phyloP scores from a whole-genome alignment of 2,113 vertebrate species.

The Cebus imitator region DNA sequence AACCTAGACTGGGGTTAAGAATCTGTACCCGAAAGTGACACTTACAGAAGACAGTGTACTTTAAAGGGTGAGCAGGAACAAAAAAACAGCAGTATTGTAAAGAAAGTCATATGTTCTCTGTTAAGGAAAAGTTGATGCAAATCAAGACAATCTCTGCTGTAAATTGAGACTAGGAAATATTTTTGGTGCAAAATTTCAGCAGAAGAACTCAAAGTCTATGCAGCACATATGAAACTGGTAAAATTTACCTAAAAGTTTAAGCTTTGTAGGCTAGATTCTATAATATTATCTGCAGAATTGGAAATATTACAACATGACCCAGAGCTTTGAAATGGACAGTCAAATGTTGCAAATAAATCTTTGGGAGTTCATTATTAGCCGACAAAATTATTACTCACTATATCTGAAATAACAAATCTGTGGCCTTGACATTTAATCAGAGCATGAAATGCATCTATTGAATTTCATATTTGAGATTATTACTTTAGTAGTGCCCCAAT shows the following conservation, averaged over 20 bases:
- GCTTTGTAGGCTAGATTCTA: background rate
- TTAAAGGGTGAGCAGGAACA: background rate
- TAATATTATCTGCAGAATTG: background rate
- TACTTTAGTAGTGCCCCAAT: conserved; percentile 49
- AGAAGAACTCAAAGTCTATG: background rate
- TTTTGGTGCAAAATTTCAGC: background rate
- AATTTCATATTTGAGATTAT: conserved; percentile 73
- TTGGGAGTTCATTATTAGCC: conserved; percentile 54
- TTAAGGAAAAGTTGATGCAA: background rate
- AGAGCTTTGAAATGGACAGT: conserved; percentile 23
- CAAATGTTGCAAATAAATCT: conserved; percentile 44
- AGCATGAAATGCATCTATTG: conserved; percentile 72
- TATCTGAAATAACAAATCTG: conserved; percentile 74
- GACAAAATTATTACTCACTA: conserved; percentile 65
- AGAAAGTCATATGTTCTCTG: background rate
- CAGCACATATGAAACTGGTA: background rate
- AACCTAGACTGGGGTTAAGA: background rate
- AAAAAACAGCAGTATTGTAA: background rate
- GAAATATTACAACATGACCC: conserved; percentile 3
- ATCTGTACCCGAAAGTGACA: background rate
- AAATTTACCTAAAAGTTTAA: background rate
- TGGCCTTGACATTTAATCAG: conserved; percentile 81
- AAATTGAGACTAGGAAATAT: background rate
- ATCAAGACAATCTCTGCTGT: background rate
- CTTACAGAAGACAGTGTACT: background rate